Evolutionary conservation across 2,113 vertebrate species (phyloP), one percentile per base, ranked within the genome.

Genomic region (Pseudopodoces humilis): DNA sequence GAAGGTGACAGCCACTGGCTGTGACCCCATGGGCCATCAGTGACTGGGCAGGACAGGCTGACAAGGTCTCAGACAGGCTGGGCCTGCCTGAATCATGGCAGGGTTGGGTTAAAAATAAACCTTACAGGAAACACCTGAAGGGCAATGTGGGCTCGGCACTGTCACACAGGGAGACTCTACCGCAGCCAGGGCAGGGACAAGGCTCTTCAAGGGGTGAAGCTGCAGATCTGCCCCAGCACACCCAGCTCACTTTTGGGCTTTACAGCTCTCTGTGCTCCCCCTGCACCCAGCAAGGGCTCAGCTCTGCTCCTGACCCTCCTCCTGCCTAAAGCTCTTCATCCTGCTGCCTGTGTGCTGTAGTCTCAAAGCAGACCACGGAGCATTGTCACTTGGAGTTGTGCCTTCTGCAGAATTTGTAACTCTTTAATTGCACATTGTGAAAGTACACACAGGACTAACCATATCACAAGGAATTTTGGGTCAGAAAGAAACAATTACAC

Each of bases 191-290:
- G 35, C 75, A 64, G 31, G 53, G 31, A 39, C 39, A 44, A 31
- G 21, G 17, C 24, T 49, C 49, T 25, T 25, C 30, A 30, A 22
- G 52, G 30, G 13, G 5, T 13, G 49, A 39, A 30, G 50, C 39
- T 47, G 24, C 24, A 2, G 11, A 11, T 47, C 37, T 68, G 63
- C 33, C 19, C 6, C 27, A 69, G 68, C 27, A 37, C 49, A 76
- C 19, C 19, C 53, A 16, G 25, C 1, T 0, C 21, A 25, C 30
- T 15, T 15, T 31, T 0, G 0, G 14, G 8, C 25, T 67, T 69
- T 10, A 0, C 2, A 10, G 20, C 28, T 65, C 44, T 27, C 63
- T 44, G 53, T 37, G 31, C 43, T 41, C 22, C 28, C 22, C 28
- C 13, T 16, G 21, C 1, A 25, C 6, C 39, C 53, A 28, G 22